These are phyloP conservation scores for Mus minutoides DNA, from an alignment of 2,797 vertebrate species.

Conservation along the genomic window DNA sequence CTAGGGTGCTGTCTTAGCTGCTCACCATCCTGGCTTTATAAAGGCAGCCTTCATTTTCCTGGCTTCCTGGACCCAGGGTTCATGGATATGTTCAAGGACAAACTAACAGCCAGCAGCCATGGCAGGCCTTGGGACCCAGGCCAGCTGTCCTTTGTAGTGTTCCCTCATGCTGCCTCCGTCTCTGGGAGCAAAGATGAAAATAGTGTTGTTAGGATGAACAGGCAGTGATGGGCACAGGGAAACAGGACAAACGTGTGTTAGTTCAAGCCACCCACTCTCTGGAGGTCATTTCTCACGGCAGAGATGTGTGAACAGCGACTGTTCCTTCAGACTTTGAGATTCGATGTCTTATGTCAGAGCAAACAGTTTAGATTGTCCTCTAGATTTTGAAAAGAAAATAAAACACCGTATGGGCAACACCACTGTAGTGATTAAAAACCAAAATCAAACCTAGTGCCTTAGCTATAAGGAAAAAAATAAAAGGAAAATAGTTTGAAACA, in stretches of 20 bases:
- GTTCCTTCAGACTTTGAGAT: background rate
- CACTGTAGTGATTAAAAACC: background rate
- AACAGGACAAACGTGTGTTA: background rate
- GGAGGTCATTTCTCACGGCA: background rate
- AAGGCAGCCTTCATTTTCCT: background rate
- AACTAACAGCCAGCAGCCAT: background rate
- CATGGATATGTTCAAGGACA: background rate
- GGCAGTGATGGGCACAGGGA: background rate
- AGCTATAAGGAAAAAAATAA: background rate
- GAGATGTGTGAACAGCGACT: background rate
- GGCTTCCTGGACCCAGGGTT: background rate
- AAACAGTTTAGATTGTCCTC: background rate
- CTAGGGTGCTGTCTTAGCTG: background rate
- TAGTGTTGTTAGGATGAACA: background rate
- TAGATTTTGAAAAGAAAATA: background rate
- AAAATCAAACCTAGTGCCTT: background rate
- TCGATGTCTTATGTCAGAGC: background rate
- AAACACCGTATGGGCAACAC: background rate
- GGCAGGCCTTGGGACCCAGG: background rate
- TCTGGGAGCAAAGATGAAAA: background rate
- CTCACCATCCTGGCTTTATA: background rate
- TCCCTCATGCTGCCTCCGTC: background rate
- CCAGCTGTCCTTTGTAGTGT: background rate
- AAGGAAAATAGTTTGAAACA: slow-evolving; percentile 7
- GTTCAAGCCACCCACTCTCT: background rate